Conservation (phyloP, 2,797 vertebrate genomes). For the Pitangus sulphuratus region DNA sequence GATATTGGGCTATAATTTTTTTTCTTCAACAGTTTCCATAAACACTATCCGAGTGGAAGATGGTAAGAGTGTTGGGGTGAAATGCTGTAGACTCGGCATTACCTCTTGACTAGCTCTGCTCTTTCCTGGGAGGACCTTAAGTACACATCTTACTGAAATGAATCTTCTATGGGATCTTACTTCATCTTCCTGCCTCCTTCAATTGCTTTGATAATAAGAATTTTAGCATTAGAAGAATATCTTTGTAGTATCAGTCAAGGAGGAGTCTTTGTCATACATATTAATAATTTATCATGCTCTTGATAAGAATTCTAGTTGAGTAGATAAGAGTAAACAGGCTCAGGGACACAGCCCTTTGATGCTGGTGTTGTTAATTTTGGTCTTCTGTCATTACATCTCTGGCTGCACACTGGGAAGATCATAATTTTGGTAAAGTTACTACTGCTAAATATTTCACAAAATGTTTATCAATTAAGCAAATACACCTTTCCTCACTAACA, state of each 20-base stretch:
- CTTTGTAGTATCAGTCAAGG: constrained; percentile 30
- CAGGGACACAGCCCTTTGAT: not conserved
- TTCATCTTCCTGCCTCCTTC: not conserved
- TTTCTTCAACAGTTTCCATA: constrained; percentile 1
- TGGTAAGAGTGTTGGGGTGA: not conserved
- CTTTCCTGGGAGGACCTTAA: not conserved
- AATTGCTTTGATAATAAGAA: not conserved
- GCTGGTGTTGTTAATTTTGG: constrained; percentile 23
- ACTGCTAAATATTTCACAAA: constrained; percentile 35
- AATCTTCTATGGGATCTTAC: not conserved
- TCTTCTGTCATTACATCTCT: constrained; percentile 3
- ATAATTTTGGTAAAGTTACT: constrained; percentile 25
- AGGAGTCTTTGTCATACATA: constrained; percentile 30
- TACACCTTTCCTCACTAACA: not conserved
- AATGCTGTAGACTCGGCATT: not conserved
- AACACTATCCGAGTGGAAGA: not conserved
- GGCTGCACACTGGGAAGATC: not conserved
- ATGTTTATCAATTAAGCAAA: constrained; percentile 56
- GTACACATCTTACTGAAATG: not conserved
- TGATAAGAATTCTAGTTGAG: constrained; percentile 32
- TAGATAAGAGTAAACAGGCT: constrained; percentile 38
- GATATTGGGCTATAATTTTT: constrained; percentile 20
- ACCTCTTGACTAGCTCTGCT: not conserved
- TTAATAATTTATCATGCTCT: constrained; percentile 50
- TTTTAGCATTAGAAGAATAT: not conserved